Conservation (phyloP, 92 coral and sea anemone genomes). For the Hydrozoanthus gracilis region DNA sequence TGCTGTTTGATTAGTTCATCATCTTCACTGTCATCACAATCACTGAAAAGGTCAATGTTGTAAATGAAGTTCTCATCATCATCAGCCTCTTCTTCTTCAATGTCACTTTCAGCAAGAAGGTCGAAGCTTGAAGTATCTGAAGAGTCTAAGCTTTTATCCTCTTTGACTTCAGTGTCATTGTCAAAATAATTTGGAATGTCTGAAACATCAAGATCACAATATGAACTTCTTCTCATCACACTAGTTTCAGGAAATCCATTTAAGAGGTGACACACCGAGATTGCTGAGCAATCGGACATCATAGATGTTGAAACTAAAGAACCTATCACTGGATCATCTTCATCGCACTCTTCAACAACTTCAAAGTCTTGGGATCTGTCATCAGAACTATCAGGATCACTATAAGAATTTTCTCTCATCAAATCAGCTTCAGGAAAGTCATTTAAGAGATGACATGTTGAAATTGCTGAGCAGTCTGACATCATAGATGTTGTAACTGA, state of each 20-base stretch:
- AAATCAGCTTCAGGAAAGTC: neutral
- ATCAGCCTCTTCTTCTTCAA: conserved; percentile 33
- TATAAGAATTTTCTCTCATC: neutral
- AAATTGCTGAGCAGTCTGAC: conserved; percentile 25
- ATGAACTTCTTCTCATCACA: neutral
- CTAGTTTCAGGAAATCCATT: neutral
- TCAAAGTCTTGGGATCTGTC: conserved; percentile 29
- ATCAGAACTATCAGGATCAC: conserved; percentile 6
- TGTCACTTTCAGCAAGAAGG: conserved; percentile 47
- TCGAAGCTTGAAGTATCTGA: conserved; percentile 27
- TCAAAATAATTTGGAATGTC: neutral
- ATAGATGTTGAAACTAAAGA: conserved; percentile 12
- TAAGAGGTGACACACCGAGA: conserved; percentile 29
- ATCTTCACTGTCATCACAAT: conserved; percentile 3
- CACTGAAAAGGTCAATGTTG: conserved; percentile 49
- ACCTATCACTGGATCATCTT: neutral
- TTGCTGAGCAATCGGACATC: conserved; percentile 20
- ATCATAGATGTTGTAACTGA: conserved; percentile 2
- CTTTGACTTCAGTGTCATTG: conserved; percentile 46
- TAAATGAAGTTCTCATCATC: conserved; percentile 26
- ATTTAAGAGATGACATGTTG: conserved; percentile 23
- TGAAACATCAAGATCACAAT: neutral
- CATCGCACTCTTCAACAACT: conserved; percentile 16
- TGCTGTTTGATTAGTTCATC: conserved; percentile 12
- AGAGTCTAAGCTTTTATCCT: conserved; percentile 35